Evolutionary conservation across 2,888 invertebrate species (phyloP).

Genomic region (Campopleginae sp.): DNA sequence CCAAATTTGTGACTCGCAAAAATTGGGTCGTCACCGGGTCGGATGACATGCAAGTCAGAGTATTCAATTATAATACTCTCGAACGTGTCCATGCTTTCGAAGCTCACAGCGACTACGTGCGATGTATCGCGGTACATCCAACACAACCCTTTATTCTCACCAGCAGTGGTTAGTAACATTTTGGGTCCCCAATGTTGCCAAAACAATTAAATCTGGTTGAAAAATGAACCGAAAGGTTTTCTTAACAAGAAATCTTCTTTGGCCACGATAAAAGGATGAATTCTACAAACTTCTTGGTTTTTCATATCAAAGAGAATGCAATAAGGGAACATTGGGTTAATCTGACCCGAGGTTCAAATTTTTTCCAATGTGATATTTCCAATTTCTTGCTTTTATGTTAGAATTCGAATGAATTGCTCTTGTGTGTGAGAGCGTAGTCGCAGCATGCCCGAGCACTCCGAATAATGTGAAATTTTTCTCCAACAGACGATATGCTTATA

Average conservation of each 20-base stretch:
- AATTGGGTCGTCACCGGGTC: conserved; percentile 99
- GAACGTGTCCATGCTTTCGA: conserved; percentile 98
- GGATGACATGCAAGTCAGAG: conserved; percentile 97
- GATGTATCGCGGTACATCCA: conserved; percentile 98
- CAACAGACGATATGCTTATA: conserved; percentile 97
- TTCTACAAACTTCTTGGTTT: too few relatives aligned
- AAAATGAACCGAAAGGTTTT: neutral
- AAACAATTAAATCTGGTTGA: neutral
- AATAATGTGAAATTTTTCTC: neutral
- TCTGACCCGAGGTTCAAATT: too few relatives aligned
- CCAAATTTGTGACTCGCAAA: conserved; percentile 98
- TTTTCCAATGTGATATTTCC: too few relatives aligned
- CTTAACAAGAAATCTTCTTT: neutral
- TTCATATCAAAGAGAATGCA: too few relatives aligned
- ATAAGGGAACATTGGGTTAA: too few relatives aligned
- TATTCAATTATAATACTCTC: conserved; percentile 99
- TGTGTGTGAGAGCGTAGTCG: too few relatives aligned
- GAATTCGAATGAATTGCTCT: too few relatives aligned
- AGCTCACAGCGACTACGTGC: conserved; percentile 99
- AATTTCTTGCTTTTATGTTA: too few relatives aligned
- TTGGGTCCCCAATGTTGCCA: neutral
- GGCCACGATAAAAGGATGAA: too few relatives aligned
- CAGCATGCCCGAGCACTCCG: too few relatives aligned
- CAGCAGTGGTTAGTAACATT: conserved; percentile 92
- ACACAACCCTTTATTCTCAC: conserved; percentile 98